These are phyloP conservation scores for Papio anubis DNA, from an alignment of 2,113 vertebrate species.

Conservation along the genomic window DNA sequence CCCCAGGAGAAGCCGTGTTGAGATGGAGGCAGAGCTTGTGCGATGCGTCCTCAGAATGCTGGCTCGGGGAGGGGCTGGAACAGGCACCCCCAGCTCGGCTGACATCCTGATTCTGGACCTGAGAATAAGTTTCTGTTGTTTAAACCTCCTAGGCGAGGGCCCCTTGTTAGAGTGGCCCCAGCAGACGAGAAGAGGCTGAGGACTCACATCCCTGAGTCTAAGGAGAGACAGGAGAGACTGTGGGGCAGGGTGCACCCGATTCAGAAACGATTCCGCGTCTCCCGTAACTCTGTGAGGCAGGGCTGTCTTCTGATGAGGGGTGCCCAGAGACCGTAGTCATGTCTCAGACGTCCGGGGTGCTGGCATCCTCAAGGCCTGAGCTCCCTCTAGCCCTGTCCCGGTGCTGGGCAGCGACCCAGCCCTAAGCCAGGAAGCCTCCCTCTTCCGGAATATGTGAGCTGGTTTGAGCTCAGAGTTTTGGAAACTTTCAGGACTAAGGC, in stretches of 20 bases:
- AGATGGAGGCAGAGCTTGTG: not conserved
- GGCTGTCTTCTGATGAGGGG: not conserved
- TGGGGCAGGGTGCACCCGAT: too few species aligned
- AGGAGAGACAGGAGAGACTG: not conserved
- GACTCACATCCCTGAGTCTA: not conserved
- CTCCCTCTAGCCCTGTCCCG: not conserved
- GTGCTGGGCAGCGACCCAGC: not conserved
- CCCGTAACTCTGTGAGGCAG: too few species aligned
- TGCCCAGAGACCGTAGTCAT: too few species aligned
- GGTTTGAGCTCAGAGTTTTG: not conserved
- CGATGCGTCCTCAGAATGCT: rapidly evolving
- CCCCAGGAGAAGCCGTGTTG: not conserved
- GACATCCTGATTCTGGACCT: rapidly evolving
- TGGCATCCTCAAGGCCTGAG: not conserved
- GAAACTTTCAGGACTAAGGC: not conserved
- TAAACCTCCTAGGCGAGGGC: not conserved
- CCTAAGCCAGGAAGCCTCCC: not conserved
- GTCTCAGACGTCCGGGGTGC: not conserved
- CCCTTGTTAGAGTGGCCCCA: not conserved
- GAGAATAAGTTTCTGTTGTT: not conserved
- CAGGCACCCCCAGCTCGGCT: rapidly evolving
- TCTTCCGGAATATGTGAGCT: not conserved
- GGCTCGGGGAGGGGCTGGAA: rapidly evolving
- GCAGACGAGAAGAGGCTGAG: too few species aligned
- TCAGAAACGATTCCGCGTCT: not conserved